These are phyloP conservation scores for Meda fulgida DNA, from an alignment of 2,797 vertebrate genomes.

Conservation along the genomic window DNA sequence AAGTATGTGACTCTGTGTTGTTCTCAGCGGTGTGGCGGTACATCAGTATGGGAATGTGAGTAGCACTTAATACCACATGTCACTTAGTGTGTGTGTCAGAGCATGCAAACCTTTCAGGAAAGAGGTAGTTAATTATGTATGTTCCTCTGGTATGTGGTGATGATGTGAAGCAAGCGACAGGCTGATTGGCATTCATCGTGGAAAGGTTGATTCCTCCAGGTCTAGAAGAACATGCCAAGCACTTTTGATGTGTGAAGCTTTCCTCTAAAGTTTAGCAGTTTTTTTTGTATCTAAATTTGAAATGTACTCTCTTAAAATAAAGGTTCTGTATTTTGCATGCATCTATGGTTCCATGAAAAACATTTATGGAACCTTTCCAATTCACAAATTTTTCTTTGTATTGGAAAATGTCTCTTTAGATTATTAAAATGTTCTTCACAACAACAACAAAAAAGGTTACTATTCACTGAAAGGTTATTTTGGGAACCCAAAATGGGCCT, in stretches of 20 bases:
- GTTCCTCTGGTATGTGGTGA: conserved; percentile 68
- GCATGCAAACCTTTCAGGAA: conserved; percentile 78
- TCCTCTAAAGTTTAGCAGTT: not conserved
- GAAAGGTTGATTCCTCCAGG: not conserved
- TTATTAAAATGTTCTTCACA: not conserved
- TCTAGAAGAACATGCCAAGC: not conserved
- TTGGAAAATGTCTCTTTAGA: not conserved
- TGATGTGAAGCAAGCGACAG: conserved; percentile 40
- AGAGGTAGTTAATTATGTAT: conserved; percentile 81
- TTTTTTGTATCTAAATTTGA: not conserved
- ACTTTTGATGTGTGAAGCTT: not conserved
- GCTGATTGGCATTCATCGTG: conserved; percentile 49
- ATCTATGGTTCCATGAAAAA: not conserved
- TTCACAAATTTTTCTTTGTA: not conserved
- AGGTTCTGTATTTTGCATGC: not conserved
- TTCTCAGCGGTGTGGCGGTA: not conserved
- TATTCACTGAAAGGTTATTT: not conserved
- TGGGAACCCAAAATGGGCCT: not conserved
- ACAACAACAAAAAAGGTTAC: not conserved
- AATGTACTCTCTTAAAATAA: not conserved
- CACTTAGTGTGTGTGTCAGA: conserved; percentile 69
- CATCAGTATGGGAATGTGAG: conserved; percentile 51
- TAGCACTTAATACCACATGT: conserved; percentile 68
- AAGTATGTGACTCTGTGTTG: conserved; percentile 21
- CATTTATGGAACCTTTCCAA: not conserved